These are phyloP conservation scores for Agriotes lineatus DNA, from an alignment of 2,888 invertebrate genomes.

Conservation along the genomic window DNA sequence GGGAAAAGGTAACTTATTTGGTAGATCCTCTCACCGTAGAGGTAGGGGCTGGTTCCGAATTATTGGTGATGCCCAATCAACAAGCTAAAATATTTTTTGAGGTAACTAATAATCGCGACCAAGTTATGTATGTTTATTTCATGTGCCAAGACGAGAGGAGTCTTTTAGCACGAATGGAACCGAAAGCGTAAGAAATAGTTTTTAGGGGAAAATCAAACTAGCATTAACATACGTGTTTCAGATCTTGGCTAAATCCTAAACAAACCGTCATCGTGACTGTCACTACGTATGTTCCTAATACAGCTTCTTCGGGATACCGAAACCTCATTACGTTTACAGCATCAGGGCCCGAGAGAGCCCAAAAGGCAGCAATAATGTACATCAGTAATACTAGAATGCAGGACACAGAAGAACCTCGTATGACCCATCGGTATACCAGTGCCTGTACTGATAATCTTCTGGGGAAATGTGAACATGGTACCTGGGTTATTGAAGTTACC, in stretches of 20 bases:
- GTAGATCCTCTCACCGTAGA: constrained; percentile 62
- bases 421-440: constrained; percentile 65
- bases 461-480: constrained; percentile 73
- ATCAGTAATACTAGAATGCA: constrained; percentile 56
- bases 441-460: constrained; percentile 61
- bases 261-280: constrained; percentile 73
- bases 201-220: not conserved
- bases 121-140: constrained; percentile 70
- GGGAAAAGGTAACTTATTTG: constrained; percentile 47
- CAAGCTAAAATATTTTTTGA: constrained; percentile 73
- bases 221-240: constrained; percentile 48
- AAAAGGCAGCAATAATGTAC: constrained; percentile 65
- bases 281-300: constrained; percentile 58
- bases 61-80: constrained; percentile 63
- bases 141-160: constrained; percentile 72
- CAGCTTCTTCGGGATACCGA: constrained; percentile 68
- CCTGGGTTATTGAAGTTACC: constrained; percentile 78
- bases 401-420: constrained; percentile 55
- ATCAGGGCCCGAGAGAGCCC: constrained; percentile 62
- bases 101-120: constrained; percentile 78
- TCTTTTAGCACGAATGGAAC: constrained; percentile 71
- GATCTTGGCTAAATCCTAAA: constrained; percentile 66
- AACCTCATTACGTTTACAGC: constrained; percentile 76
- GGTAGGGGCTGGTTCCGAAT: constrained; percentile 66
- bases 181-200: constrained; percentile 67